Conservation (phyloP, 2,113 vertebrate species). For the Herpetotheres cachinnans region DNA sequence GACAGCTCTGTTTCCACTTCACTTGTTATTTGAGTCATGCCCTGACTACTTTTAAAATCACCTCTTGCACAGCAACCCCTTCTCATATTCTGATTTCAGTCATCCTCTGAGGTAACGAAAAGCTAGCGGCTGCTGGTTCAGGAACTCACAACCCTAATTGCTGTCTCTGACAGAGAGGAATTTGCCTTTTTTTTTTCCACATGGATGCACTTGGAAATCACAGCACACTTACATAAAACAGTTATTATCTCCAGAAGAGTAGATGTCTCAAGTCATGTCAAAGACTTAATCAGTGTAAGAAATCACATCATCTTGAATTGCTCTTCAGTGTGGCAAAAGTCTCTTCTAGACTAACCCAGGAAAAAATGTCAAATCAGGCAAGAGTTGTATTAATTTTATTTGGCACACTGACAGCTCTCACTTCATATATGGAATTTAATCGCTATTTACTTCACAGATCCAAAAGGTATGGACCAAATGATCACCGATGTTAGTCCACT, state of each 20-base stretch:
- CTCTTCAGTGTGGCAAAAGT: not conserved
- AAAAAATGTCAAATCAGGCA: not conserved
- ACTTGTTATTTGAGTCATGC: not conserved
- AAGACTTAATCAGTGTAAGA: slow-evolving; percentile 10
- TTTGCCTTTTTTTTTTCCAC: not conserved
- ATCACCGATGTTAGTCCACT: not conserved
- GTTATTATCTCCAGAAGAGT: not conserved
- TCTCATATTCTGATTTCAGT: not conserved
- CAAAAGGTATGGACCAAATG: not conserved
- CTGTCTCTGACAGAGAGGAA: not conserved
- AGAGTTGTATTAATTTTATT: slow-evolving; percentile 1
- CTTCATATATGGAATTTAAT: not conserved
- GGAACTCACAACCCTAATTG: not conserved
- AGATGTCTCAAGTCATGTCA: not conserved
- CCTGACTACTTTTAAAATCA: not conserved
- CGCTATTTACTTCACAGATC: not conserved
- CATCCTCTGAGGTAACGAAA: not conserved
- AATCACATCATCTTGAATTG: slow-evolving; percentile 12
- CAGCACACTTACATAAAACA: not conserved
- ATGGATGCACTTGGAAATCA: not conserved
- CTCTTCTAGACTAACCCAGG: not conserved
- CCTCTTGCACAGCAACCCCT: not conserved
- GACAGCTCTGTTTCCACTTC: not conserved
- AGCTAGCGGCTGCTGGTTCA: not conserved
- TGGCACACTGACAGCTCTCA: not conserved